These are phyloP conservation scores for Gambusia yucatana DNA, from an alignment of 2,797 vertebrate species.

Conservation along the genomic window DNA sequence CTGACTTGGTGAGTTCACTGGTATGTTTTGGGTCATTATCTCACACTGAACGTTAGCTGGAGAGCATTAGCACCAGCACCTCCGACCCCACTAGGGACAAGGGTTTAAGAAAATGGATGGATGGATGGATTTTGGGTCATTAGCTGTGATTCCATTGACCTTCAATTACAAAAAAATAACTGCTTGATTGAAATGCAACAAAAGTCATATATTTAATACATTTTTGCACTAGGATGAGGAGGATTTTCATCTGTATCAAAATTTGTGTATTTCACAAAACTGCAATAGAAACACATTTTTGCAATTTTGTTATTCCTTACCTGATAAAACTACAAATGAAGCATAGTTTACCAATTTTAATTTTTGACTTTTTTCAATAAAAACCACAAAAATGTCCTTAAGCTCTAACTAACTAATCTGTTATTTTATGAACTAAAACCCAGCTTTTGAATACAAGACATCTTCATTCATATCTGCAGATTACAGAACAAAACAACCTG, in stretches of 20 bases:
- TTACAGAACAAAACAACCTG: constrained; percentile 1
- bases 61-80: too few species aligned
- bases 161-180: too few species aligned
- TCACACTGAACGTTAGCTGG: too few species aligned
- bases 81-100: too few species aligned
- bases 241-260: too few species aligned
- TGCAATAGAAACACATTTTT: too few species aligned
- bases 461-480: neutral
- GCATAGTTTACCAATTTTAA: neutral
- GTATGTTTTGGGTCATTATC: neutral
- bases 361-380: neutral
- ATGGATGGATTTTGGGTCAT: neutral
- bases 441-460: neutral
- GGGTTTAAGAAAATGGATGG: too few species aligned
- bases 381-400: neutral
- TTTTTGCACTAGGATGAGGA: too few species aligned
- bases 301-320: neutral
- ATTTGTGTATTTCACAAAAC: too few species aligned
- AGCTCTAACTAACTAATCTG: neutral
- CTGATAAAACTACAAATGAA: neutral
- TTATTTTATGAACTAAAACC: neutral
- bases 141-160: too few species aligned
- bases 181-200: too few species aligned
- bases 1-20: neutral
- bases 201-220: too few species aligned